phyloP scores from a whole-genome alignment of 2,888 invertebrate genomes.

The Macrosiphum euphorbiae region DNA sequence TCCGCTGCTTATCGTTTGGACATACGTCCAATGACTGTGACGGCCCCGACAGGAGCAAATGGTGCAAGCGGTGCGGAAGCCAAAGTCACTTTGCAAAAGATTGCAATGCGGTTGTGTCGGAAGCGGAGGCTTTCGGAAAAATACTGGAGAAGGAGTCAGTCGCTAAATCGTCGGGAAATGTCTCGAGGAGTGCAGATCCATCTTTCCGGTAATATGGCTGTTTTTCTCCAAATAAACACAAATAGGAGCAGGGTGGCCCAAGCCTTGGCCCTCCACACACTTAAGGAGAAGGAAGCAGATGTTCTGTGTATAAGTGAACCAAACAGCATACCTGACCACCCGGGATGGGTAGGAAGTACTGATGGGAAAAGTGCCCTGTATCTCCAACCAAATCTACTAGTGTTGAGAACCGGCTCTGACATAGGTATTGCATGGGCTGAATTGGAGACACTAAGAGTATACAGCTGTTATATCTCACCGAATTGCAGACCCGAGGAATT shows the following conservation, averaged over 20 bases:
- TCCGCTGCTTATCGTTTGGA: no score
- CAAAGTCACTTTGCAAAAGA: no score
- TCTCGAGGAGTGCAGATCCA: background rate
- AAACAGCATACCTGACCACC: background rate
- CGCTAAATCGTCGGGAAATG: no score
- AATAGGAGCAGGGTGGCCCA: conserved; percentile 8
- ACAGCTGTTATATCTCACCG: background rate
- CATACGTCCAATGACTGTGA: no score
- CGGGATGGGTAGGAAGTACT: background rate
- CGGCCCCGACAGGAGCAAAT: no score
- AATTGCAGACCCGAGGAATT: background rate
- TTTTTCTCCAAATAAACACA: background rate
- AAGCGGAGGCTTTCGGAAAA: no score
- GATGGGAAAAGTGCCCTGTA: background rate
- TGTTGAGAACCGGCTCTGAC: background rate
- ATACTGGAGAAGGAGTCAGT: no score
- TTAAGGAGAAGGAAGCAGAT: background rate
- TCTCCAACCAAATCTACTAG: background rate
- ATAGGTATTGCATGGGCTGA: background rate
- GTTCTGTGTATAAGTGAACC: conserved; percentile 6
- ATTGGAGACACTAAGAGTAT: background rate
- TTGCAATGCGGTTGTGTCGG: no score
- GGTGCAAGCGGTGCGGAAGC: no score
- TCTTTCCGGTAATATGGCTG: background rate
- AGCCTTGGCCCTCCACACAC: background rate